Base-by-base conservation (phyloP, 1,140 invertebrate species). In the Papilio glaucus region DNA sequence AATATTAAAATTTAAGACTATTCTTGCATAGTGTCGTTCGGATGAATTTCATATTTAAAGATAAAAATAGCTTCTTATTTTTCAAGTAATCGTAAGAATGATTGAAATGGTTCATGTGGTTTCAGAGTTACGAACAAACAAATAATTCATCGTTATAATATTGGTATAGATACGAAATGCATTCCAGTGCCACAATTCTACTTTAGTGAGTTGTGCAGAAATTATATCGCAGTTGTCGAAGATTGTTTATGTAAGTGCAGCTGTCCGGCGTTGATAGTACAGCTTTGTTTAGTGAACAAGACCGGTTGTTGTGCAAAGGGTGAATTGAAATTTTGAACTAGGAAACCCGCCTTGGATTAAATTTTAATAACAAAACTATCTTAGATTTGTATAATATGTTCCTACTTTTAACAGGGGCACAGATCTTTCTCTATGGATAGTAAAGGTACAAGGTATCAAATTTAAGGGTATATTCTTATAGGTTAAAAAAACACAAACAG, bases 211-310 rank as follows among this genome's bases (percentile, higher is more conserved):
- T 24, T 57, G 4, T 57, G 49, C 49, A 57, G 60, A 29, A 37
- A 62, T 29, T 8, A 62, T 37, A 62, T 29, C 26, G 15, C 15
- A 65, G 62, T 65, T 65, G 62, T 65, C 62, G 33, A 65, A 38
- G 62, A 65, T 39, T 65, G 62, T 65, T 65, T 39, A 39, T 65
- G 62, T 65, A 21, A 37, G 29, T 39, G 62, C 62, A 39, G 33
- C 62, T 65, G 62, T 39, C 62, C 62, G 10, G 9, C n/a, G 18
- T 15, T 65, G 62, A 65, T 65, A 65, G 61, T 15, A 7, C 15
- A 63, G 62, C 62, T 65, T 41, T 65, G 60, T 61, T 61, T 61
- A 26, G 60, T 33, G 60, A 61, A 61, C 60, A 29, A 61, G 26
- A 61, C 13, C 60, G 26, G 29, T 33, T 12, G 57, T n/a, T 61